phyloP scores from a whole-genome alignment of 1,140 invertebrate genomes.

The Anastrepha ludens region DNA sequence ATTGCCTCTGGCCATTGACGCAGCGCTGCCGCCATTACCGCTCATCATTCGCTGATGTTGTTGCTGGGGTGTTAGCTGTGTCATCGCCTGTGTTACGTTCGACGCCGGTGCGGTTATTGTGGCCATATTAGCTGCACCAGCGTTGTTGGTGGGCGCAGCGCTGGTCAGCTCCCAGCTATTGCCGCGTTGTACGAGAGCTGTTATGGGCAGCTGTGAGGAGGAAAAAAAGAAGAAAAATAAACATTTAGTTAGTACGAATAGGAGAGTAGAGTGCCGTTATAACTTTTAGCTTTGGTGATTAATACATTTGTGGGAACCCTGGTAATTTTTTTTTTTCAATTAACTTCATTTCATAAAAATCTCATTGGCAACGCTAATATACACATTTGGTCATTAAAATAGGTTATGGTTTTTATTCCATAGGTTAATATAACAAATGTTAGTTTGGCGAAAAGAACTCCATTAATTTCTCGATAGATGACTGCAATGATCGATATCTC shows the following conservation, averaged over 20 bases:
- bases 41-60: slow-evolving; percentile 39
- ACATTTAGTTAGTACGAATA: neutral
- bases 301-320: too few relatives aligned
- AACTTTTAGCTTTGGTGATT: too few relatives aligned
- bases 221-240: slow-evolving; percentile 19
- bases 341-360: too few relatives aligned
- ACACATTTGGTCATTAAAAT: too few relatives aligned
- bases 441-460: too few relatives aligned
- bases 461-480: too few relatives aligned
- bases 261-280: too few relatives aligned
- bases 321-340: too few relatives aligned
- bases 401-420: too few relatives aligned
- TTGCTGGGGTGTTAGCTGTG: slow-evolving; percentile 48
- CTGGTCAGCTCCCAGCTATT: slow-evolving; percentile 53
- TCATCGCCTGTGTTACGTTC: slow-evolving; percentile 58
- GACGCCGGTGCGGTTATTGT: neutral
- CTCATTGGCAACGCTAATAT: too few relatives aligned
- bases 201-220: slow-evolving; percentile 47
- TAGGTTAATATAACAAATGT: too few relatives aligned
- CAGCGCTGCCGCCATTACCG: neutral
- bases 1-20: neutral
- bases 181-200: slow-evolving; percentile 49
- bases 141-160: slow-evolving; percentile 19
- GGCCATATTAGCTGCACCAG: neutral
- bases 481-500: too few relatives aligned